Percentiles rank a stretch among this genome's conserved stretches.
Evolutionary conservation across 2,797 vertebrate species (phyloP).

Genomic region (Mycteria americana): DNA sequence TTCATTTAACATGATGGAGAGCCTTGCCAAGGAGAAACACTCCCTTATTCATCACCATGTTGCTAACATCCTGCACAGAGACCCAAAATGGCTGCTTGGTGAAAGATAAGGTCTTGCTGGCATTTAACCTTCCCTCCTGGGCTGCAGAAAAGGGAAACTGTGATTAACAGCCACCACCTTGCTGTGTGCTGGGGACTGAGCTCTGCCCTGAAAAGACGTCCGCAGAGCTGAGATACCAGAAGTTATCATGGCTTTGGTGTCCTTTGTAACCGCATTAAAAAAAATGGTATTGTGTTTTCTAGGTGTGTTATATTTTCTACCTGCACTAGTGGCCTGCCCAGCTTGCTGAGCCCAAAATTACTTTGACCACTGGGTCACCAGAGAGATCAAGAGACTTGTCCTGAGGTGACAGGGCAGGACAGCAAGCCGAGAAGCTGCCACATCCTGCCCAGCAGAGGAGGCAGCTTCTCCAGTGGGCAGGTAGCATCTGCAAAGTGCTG

Average conservation of each 20-base stretch:
- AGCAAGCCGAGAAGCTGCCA: background rate
- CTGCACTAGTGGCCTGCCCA: background rate
- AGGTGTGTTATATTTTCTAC: background rate
- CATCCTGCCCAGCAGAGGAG: background rate
- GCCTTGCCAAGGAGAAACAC: constrained; percentile 7
- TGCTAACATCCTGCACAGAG: background rate
- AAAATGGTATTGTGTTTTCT: background rate
- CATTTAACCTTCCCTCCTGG: background rate
- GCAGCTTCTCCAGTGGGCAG: background rate
- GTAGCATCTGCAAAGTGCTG: background rate
- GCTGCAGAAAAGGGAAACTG: background rate
- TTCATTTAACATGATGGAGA: constrained; percentile 50
- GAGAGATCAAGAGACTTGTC: background rate
- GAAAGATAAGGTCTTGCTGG: background rate
- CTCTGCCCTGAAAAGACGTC: background rate
- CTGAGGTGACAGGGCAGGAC: background rate
- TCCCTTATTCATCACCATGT: constrained; percentile 30
- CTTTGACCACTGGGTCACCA: background rate
- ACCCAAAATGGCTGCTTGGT: background rate
- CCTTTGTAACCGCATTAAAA: background rate
- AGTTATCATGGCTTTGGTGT: background rate
- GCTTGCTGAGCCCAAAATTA: background rate
- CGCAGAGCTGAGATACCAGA: background rate
- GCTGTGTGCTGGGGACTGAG: background rate
- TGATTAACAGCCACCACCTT: background rate